Base-by-base conservation (phyloP, 1,140 invertebrate genomes). In the Zaprionus camerounensis region DNA sequence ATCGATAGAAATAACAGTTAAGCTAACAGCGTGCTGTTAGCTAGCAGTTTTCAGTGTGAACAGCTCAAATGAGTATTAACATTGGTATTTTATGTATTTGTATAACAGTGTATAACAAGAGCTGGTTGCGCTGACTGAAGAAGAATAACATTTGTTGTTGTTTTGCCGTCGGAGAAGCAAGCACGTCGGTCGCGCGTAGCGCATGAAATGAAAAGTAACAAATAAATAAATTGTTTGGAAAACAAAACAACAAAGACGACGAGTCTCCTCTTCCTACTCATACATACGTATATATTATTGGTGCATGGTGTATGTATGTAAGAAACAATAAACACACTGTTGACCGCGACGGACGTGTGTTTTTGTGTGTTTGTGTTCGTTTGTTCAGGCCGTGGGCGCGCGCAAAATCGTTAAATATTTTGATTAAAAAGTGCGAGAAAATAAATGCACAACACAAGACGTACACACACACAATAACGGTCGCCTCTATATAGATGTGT, bases 111-210 rank as follows among this genome's bases (percentile, higher is more conserved):
- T 62, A 66, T 66, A 56, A 66, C 63, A 66, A 41, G 5, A 41
- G 34, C 15, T 49, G 65, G 38, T 67, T 20, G 63, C 36, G 53
- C 53, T 56, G 49, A 61, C 58, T 70, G 28, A 34, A 75, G 72
- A 75, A 70, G 41, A 70, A 75, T 70, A 75, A 71, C 67, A 75
- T 70, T 75, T 75, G 72, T 75, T 75, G 72, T 75, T 75, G 67
- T 75, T 71, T 71, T 51, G 72, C 20, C 59, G 59, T 71, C 67
- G 72, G 72, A 64, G 72, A 56, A 38, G 67, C 53, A 71, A 64
- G 53, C 51, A 71, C 41, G 67, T 57, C 67, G 56, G 56, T 13
- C 9, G 22, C 24, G 58, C 51, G 65, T n/a, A 62, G 58, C 72
- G 67, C 34, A 24, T 64, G 22, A 59, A 75, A 71, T 63, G 53